Conservation (phyloP, 2,797 vertebrate species). For the Monodelphis domestica region DNA sequence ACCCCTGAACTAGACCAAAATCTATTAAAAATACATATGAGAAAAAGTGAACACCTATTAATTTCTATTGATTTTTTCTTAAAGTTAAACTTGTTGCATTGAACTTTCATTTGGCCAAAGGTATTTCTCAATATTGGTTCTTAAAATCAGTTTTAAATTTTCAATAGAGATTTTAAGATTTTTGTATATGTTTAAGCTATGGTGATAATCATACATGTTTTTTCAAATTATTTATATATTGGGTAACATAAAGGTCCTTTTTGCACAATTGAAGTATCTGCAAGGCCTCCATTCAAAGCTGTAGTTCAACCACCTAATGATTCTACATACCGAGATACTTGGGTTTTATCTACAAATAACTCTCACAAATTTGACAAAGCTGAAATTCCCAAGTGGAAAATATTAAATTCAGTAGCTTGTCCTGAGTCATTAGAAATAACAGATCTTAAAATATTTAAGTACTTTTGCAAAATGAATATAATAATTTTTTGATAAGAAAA, state of each 20-base stretch:
- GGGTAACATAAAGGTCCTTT: background rate
- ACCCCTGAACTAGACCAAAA: slow-evolving; percentile 29
- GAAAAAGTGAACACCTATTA: background rate
- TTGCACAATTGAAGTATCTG: slow-evolving; percentile 44
- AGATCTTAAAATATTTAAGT: slow-evolving; percentile 6
- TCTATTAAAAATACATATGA: slow-evolving; percentile 11
- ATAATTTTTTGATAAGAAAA: slow-evolving; percentile 36
- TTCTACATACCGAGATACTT: background rate
- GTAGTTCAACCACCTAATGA: slow-evolving; percentile 18
- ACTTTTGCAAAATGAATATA: background rate
- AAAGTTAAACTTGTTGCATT: background rate
- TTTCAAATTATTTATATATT: background rate
- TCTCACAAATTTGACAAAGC: slow-evolving; percentile 5
- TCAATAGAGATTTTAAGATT: background rate
- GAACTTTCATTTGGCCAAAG: background rate
- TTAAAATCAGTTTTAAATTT: background rate
- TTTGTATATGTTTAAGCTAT: background rate
- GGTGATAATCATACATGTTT: background rate
- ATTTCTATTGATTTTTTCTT: background rate
- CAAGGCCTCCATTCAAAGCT: slow-evolving; percentile 6
- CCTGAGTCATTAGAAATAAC: slow-evolving; percentile 11
- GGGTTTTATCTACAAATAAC: slow-evolving; percentile 10
- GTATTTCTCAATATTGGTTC: background rate
- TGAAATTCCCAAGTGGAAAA: slow-evolving; percentile 27
- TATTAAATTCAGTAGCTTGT: slow-evolving; percentile 7